These are phyloP conservation scores for Noctua janthina DNA, from an alignment of 2,888 invertebrate species.

Conservation along the genomic window DNA sequence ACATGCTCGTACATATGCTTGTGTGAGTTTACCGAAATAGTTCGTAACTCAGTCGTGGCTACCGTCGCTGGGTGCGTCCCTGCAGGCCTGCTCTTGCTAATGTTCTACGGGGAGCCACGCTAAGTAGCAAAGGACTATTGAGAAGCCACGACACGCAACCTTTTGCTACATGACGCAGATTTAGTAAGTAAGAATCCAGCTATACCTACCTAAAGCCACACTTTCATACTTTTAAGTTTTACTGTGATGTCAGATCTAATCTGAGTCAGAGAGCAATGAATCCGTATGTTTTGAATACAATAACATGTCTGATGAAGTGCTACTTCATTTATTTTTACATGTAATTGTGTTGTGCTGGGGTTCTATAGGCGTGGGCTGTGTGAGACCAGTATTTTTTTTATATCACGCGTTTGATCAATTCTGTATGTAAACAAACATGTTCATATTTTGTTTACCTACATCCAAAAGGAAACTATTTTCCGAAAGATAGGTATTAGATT, in stretches of 20 bases:
- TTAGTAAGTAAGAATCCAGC: background rate
- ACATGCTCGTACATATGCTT: background rate
- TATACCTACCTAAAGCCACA: background rate
- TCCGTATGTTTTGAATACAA: conserved; percentile 49
- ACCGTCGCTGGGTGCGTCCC: background rate
- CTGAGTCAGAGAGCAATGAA: conserved; percentile 37
- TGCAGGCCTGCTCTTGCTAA: background rate
- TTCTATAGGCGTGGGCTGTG: conserved; percentile 11
- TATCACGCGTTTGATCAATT: conserved; percentile 36
- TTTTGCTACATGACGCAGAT: conserved; percentile 6
- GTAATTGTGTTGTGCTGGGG: conserved; percentile 20
- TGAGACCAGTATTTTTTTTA: conserved; percentile 21
- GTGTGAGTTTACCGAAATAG: conserved; percentile 17
- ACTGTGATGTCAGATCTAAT: conserved; percentile 50
- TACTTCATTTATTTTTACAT: conserved; percentile 47
- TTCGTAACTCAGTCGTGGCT: background rate
- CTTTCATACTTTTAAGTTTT: background rate
- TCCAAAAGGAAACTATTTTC: conserved; percentile 2
- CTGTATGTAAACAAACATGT: conserved; percentile 28
- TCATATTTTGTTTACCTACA: conserved; percentile 21
- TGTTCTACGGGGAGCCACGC: conserved; percentile 1
- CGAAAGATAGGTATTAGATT: background rate
- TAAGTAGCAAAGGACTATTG: background rate
- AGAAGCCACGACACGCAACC: conserved; percentile 9
- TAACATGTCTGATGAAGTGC: conserved; percentile 55